Base-by-base conservation (phyloP, 1,140 invertebrate genomes). In the Drosophila asahinai region DNA sequence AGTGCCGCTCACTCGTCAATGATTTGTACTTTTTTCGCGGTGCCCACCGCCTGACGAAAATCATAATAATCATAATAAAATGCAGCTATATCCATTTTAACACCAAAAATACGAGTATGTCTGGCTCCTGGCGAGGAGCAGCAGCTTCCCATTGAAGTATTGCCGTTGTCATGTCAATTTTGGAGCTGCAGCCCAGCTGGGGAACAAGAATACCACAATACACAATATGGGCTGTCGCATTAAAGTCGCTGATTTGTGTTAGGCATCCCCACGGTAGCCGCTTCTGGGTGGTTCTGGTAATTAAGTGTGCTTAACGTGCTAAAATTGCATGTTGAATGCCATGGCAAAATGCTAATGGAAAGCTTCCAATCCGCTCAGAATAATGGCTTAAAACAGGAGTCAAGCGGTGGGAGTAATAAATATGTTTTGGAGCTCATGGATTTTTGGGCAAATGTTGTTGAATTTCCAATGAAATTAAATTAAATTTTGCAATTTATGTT, bases 61-160 rank as follows among this genome's bases (percentile, higher is more conserved):
- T 89, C 84, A 89, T 90, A 90, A 90, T 90, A 90, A 90, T 90
- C 86, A 90, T 90, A 90, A 90, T 90, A 90, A 90, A 90, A 90
- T 79, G 81, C 86, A 82, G 86, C 86, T 90, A 90, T 90, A 81
- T 89, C 71, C 86, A 90, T 90, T 90, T 90, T 90, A 90, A 90
- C 86, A 90, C 86, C 86, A 86, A 90, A 90, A 81, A 90, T 83
- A 89, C 60, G 60, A 63, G 80, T 62, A 80, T 77, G 71, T 71
- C 65, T 79, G 60, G 67, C 70, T 51, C 30, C 64, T 63, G 58
- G 27, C 38, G 22, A 58, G 49, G 42, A 11, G 8, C 33, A 40
- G 58, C 60, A 65, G 38, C 15, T 8, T 22, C 12, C 38, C 49
- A 55, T 79, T 89, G 81, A 87, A 70, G 84, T 81, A 87, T 84